phyloP scores from a whole-genome alignment of 2,797 vertebrate species.

The Fringilla coelebs region DNA sequence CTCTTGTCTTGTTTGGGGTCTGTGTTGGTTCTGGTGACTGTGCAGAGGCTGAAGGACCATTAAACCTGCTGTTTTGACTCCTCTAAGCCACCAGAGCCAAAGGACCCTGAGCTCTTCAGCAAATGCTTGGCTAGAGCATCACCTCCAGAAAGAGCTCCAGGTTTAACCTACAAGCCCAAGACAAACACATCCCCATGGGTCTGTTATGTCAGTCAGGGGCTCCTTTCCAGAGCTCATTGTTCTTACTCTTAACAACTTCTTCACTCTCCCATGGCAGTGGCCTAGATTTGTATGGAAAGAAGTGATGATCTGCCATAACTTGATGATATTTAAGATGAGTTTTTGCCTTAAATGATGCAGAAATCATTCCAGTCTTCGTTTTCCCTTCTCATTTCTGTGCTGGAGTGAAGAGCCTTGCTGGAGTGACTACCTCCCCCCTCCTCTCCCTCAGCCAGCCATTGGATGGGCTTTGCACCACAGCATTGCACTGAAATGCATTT shows the following conservation, averaged over 20 bases:
- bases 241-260: not conserved
- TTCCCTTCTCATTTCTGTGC: not conserved
- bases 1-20: not conserved
- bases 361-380: not conserved
- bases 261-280: not conserved
- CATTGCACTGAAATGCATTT: not conserved
- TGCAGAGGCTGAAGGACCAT: not conserved
- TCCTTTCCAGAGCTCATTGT: not conserved
- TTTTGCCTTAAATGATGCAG: not conserved
- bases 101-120: not conserved
- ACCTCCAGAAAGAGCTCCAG: not conserved
- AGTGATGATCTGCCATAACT: not conserved
- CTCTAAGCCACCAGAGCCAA: not conserved
- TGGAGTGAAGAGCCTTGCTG: not conserved
- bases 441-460: not conserved
- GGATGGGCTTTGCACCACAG: not conserved
- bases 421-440: not conserved
- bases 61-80: not conserved
- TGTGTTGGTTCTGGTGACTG: not conserved
- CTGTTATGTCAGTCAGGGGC: not conserved
- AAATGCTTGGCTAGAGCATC: not conserved
- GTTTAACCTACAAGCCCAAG: not conserved
- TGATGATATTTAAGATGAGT: not conserved
- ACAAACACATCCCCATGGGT: not conserved
- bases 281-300: not conserved